Base-by-base conservation (phyloP, 2,113 vertebrate genomes). In the Equus quagga region DNA sequence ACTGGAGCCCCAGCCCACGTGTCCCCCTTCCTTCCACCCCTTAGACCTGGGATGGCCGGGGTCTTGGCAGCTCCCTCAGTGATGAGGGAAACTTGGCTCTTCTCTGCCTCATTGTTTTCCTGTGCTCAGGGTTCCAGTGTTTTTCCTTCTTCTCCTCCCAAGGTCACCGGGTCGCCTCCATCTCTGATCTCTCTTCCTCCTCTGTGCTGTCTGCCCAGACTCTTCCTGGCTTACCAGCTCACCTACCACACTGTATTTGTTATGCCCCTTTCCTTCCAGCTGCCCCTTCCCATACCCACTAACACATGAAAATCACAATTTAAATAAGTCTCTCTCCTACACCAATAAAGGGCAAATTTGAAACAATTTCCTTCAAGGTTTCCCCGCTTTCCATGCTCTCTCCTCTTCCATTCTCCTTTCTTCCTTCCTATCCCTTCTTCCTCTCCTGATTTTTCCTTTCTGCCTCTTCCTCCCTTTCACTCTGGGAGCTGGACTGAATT, bases 401-500 rank as follows among this genome's bases (percentile, higher is more conserved):
- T 96, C 8, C 49, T 62, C n/a, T 17, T 82, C 65, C n/a, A 46
- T 23, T 85, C 41, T 84, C 67, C 19, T 89, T 36, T 54, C 54
- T 49, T 58, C 23, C 26, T 78, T 87, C 70, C 33, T 19, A 58
- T 26, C 46, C 69, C n/a, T 82, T 92, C 86, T 17, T 79, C 33
- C 64, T 58, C 17, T 79, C 46, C 12, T 17, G 21, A 51, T 67
- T 89, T 67, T 89, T 60, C 46, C 76, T 76, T 62, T 73, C 72
- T 15, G 21, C 51, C 11, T 44, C 78, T 96, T 64, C 80, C 18
- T 75, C 64, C 73, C 18, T 90, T 46, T 94, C 28, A 64, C 36
- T 54, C 46, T 65, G 64, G 70, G 72, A 19, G 41, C 79, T 96
- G 79, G 89, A 44, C 41, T 89, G 46, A 91, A 87, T 93, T 89